Base-by-base conservation (phyloP, 2,888 invertebrate genomes). In the Sympetrum striolatum region DNA sequence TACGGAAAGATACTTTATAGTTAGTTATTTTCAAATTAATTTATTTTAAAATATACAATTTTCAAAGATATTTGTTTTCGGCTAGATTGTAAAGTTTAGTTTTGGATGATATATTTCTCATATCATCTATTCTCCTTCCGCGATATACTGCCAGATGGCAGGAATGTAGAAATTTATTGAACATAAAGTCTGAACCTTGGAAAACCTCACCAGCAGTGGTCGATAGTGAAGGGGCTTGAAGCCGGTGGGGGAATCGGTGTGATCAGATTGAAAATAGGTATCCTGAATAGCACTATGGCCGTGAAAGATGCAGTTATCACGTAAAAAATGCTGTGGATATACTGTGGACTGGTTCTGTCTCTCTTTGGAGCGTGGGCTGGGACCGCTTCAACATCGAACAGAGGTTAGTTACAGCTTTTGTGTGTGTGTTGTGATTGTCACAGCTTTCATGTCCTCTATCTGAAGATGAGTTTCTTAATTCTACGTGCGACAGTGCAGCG, bases 241-340 rank as follows among this genome's bases (percentile, higher is more conserved):
- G 93, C 92, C 93, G 92, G 92, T 92, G 92, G 92, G 91, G 91
- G 92, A 90, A 91, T 90, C 91, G 91, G 91, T 91, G 92, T 91
- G 92, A 91, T 91, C 91, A 91, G 91, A 91, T 91, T 91, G 91
- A 91, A 91, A 91, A 91, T 91, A 91, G 91, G 91, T 91, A 92
- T 92, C 91, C 91, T 91, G 90, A 92, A 86, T 92, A 92, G 92
- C 92, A 93, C 92, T 93, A 93, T 93, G 93, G 93, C 93, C 93
- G 93, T 93, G 93, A 93, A 93, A 93, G 93, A 93, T 93, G 93
- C 93, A 92, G 93, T 93, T 93, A 93, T 93, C 92, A 93, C 93
- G 93, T 93, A 93, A 93, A 93, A 93, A 93, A 93, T 93, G 93
- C 93, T 93, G 93, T 93, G 93, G 93, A 93, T 93, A 93, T 93